These are phyloP conservation scores for Sebastes vulpes DNA, from an alignment of 2,797 vertebrate genomes.

Conservation along the genomic window DNA sequence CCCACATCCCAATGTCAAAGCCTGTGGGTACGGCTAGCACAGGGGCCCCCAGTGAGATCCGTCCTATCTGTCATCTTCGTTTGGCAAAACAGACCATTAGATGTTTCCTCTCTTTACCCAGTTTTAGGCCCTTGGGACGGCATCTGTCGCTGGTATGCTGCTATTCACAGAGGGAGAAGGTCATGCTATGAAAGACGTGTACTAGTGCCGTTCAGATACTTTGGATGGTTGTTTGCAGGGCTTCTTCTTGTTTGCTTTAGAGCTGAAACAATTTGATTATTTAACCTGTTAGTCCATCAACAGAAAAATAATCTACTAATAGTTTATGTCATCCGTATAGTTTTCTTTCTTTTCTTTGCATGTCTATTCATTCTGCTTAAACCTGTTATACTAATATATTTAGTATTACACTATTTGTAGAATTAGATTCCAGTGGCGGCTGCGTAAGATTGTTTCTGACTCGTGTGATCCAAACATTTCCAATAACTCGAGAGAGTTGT, in stretches of 20 bases:
- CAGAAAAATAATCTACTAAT: too few relatives aligned
- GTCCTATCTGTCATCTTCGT: slow-evolving; percentile 42
- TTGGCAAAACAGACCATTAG: slow-evolving; percentile 43
- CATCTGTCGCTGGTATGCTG: slow-evolving; percentile 39
- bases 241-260: not conserved
- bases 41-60: slow-evolving; percentile 7
- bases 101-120: slow-evolving; percentile 50
- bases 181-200: slow-evolving; percentile 38
- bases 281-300: too few relatives aligned
- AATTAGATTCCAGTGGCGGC: too few relatives aligned
- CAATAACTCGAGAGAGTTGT: too few relatives aligned
- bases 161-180: slow-evolving; percentile 45
- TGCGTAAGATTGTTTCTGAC: too few relatives aligned
- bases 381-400: too few relatives aligned
- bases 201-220: slow-evolving; percentile 22
- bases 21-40: slow-evolving; percentile 12
- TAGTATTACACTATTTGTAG: too few relatives aligned
- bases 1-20: slow-evolving; percentile 37
- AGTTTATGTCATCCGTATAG: too few relatives aligned
- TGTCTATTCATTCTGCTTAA: too few relatives aligned
- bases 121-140: slow-evolving; percentile 1
- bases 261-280: too few relatives aligned
- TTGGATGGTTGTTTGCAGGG: slow-evolving; percentile 21
- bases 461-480: too few relatives aligned
- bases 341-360: too few relatives aligned